Conservation (phyloP, 2,797 vertebrate species). For the Stomatorhinus walkeri region DNA sequence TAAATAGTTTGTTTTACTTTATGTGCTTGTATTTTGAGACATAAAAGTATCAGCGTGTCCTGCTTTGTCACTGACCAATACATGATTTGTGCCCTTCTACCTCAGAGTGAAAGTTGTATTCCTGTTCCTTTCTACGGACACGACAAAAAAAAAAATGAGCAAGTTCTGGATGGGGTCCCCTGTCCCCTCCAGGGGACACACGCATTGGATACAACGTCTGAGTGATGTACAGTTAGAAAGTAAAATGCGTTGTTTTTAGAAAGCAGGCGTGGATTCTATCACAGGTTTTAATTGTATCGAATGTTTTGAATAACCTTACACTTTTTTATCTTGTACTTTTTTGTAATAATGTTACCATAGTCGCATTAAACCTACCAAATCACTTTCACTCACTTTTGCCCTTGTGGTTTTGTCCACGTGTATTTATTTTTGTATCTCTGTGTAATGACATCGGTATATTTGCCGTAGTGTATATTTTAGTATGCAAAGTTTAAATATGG, state of each 20-base stretch:
- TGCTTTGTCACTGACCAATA: background rate
- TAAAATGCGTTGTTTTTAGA: background rate
- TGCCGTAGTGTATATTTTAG: background rate
- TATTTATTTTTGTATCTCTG: background rate
- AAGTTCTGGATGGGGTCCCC: background rate
- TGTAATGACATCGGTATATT: background rate
- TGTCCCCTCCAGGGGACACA: background rate
- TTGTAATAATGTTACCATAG: background rate
- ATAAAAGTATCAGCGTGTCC: background rate
- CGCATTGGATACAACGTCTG: background rate
- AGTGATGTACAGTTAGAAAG: background rate
- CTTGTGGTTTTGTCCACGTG: background rate
- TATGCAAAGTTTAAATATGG: background rate
- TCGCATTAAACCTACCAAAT: background rate
- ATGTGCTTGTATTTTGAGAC: background rate
- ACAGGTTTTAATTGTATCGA: background rate
- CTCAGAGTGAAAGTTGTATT: background rate
- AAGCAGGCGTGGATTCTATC: background rate
- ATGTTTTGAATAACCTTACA: background rate
- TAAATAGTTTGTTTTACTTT: background rate
- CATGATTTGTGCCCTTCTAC: background rate
- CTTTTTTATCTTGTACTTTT: background rate
- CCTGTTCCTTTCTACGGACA: background rate
- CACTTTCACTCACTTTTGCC: background rate
- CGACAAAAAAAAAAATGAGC: background rate